phyloP scores from a whole-genome alignment of 2,113 vertebrate genomes.

The Uria lomvia region DNA sequence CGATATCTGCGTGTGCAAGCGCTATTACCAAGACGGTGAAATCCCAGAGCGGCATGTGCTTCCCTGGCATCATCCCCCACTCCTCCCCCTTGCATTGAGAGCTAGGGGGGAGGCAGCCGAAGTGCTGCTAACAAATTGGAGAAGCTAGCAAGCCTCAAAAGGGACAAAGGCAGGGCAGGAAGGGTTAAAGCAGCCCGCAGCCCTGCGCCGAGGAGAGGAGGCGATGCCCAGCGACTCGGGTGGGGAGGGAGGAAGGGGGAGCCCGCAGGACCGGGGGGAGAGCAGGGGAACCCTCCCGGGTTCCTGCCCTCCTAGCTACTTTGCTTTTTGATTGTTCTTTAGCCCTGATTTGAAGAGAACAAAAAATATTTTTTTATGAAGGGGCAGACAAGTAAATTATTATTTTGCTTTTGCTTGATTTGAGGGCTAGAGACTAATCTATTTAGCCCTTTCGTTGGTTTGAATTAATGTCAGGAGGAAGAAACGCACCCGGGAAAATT shows the following conservation, averaged over 20 bases:
- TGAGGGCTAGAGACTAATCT: not conserved
- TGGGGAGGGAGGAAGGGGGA: not conserved
- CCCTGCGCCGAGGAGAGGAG: not conserved
- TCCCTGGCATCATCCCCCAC: not conserved
- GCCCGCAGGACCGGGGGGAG: rapidly evolving
- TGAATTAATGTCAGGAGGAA: constrained; percentile 15
- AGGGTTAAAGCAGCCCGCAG: not conserved
- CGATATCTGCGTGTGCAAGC: not conserved
- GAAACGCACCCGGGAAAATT: constrained; percentile 20
- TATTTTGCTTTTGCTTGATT: constrained; percentile 8
- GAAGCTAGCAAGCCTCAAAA: not conserved
- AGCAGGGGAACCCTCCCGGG: not conserved
- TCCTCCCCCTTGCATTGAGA: not conserved
- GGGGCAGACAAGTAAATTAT: not conserved
- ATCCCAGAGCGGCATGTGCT: not conserved
- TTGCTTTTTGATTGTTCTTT: not conserved
- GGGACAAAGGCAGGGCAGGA: not conserved
- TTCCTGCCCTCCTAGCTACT: not conserved
- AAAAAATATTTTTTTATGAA: not conserved
- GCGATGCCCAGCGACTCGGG: not conserved
- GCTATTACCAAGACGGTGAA: not conserved
- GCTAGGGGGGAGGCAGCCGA: not conserved
- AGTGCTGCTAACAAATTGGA: not conserved
- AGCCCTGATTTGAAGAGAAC: not conserved
- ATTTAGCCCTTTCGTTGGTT: not conserved